Evolutionary conservation across 1,140 invertebrate species (phyloP).

Genomic region (Metopolophium dirhodum): DNA sequence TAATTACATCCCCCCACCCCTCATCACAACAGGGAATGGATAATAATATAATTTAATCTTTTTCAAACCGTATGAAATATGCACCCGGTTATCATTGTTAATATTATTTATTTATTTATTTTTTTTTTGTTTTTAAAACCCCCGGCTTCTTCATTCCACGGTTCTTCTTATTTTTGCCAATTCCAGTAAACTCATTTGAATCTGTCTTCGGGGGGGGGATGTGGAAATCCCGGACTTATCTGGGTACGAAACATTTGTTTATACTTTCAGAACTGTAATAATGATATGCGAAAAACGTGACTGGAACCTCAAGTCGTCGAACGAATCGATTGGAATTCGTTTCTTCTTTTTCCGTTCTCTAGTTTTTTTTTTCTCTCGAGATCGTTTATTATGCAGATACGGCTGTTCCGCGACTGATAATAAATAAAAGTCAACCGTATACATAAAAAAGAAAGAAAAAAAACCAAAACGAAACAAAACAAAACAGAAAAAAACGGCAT

Average conservation of each 20-base stretch:
- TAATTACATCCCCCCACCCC: background rate
- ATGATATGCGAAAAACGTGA: constrained; percentile 57
- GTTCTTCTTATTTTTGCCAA: constrained; percentile 15
- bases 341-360: constrained; percentile 1
- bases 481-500: constrained; percentile 22
- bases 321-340: constrained; percentile 55
- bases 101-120: background rate
- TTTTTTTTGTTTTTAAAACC: background rate
- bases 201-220: constrained; percentile 40
- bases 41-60: background rate
- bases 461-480: constrained; percentile 8
- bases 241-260: constrained; percentile 46
- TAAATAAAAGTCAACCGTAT: constrained; percentile 54
- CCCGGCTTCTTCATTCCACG: background rate
- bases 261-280: constrained; percentile 55
- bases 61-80: background rate
- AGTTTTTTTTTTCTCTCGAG: background rate
- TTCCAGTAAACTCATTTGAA: constrained; percentile 48
- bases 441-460: background rate
- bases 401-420: constrained; percentile 52
- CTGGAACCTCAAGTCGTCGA: constrained; percentile 49
- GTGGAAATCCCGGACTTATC: constrained; percentile 50
- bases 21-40: no score
- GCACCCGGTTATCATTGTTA: background rate
- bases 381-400: constrained; percentile 57